Base-by-base conservation (phyloP, 2,797 vertebrate species). In the Bufotes viridis region DNA sequence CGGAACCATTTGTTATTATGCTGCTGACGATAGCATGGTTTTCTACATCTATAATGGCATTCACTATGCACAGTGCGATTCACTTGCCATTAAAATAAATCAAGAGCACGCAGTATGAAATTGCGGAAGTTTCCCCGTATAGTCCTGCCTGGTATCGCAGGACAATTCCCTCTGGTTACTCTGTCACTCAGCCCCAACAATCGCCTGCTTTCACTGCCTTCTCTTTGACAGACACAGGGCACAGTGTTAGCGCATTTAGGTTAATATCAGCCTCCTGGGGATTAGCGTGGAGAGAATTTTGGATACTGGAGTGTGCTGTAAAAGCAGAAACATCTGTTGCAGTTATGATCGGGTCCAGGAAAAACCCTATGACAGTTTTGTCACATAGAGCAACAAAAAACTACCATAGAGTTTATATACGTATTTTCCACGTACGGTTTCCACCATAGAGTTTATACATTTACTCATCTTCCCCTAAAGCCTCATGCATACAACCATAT, bases 181-280 rank as follows among this genome's bases (percentile, higher is more conserved):
- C 26, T 88, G 63, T 84, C 87, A 72, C 81, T 57, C 91, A 89
- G 81, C 85, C 0, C 87, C 78, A 65, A 0, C 22, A 82, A 0
- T 20, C 20, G 1, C 10, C 58, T 60, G 29, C 65, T 17, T 0
- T 61, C 82, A 49, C 81, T 0, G 76, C 53, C 75, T 75, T 26
- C 83, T 80, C 82, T 82, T 63, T 84, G 65, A 85, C 26, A 0
- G 8, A 80, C 58, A 74, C 53, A 0, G 20, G 20, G 0, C 74
- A 57, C 81, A 76, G 86, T 89, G 1, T 58, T 12, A 20, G 79
- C 69, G 84, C 84, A 74, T 4, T 29, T 0, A 88, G 90, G 87
- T 92, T 90, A 79, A 88, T 84, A 84, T 90, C 86, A 87, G 49
- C 0, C 82, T 80, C 82, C 82, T 79, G 69, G 82, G 82, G 55